Evolutionary conservation across 2,113 vertebrate genomes (phyloP), one percentile per base, ranked within the genome.

Genomic region (Aviceda subcristata): DNA sequence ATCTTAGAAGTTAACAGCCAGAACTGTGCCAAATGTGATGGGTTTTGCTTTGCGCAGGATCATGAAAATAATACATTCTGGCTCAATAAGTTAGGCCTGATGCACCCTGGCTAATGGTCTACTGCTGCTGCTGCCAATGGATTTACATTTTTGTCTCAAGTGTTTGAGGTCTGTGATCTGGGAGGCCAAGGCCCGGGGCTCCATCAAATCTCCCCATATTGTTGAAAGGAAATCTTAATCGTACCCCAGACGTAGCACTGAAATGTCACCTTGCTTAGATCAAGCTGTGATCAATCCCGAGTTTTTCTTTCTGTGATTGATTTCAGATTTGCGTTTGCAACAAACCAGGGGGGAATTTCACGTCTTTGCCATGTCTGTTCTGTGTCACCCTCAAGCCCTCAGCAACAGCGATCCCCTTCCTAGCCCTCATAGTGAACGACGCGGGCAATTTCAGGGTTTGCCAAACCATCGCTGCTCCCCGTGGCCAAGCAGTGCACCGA

Each of bases 1-100:
- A 96, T 97, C 95, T 88, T 75, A 72, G 72, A 93, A 97, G 92
- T 91, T 97, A 97, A 97, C 95, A 95, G 96, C 82, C 95, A 97
- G 96, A 97, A 97, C 96, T 92, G 95, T 96, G 95, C 97, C 96
- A 86, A 96, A 97, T 96, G 94, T 32, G 95, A 97, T 97, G 92
- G 95, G 95, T 83, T 95, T 93, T 97, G 95, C 96, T 96, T 92
- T 90, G 92, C 9, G 29, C 83, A 93, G 94, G 92, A 92, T 94
- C 72, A 74, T 66, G 94, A 94, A 94, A 97, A 97, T 94, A 95
- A 95, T 71, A 91, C 94, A 93, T 94, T 94, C 79, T 86, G 90
- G 90, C 94, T 94, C 86, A 48, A 29, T 81, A 92, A 69, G 75
- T 80, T 84, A 78, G 97, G 88, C 90, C 85, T 86, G 94, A 86